Percentiles rank a stretch among this genome's conserved stretches.
phyloP scores from a whole-genome alignment of 2,888 invertebrate genomes.

The Phengaris alcon region DNA sequence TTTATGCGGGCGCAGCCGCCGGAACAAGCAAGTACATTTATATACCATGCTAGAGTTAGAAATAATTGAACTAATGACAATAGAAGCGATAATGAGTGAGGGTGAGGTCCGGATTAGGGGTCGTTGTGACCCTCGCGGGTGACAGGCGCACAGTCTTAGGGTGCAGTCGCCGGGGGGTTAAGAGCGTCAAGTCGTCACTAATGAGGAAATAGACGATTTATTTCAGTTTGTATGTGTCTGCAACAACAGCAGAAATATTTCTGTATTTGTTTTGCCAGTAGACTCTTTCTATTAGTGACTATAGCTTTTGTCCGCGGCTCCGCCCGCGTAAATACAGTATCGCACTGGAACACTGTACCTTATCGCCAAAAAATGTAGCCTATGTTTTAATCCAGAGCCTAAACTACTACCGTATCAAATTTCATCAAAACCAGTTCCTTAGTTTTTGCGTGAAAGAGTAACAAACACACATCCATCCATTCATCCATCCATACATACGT shows the following conservation, averaged over 20 bases:
- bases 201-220: neutral
- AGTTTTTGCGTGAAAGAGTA: no score
- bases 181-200: constrained; percentile 6
- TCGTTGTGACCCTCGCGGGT: neutral
- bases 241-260: neutral
- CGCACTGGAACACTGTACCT: no score
- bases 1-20: no score
- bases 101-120: neutral
- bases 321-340: no score
- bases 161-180: neutral
- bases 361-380: no score
- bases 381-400: no score
- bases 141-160: neutral
- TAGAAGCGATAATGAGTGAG: constrained; percentile 12
- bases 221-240: neutral
- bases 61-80: neutral
- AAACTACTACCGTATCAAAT: no score
- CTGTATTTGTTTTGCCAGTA: neutral
- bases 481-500: no score
- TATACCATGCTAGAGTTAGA: neutral
- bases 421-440: no score
- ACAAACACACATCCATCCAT: no score
- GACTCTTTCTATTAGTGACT: neutral
- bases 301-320: no score
- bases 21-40: no score